Evolutionary conservation across 2,113 vertebrate species (phyloP).

Genomic region (Hippocampus zosterae): DNA sequence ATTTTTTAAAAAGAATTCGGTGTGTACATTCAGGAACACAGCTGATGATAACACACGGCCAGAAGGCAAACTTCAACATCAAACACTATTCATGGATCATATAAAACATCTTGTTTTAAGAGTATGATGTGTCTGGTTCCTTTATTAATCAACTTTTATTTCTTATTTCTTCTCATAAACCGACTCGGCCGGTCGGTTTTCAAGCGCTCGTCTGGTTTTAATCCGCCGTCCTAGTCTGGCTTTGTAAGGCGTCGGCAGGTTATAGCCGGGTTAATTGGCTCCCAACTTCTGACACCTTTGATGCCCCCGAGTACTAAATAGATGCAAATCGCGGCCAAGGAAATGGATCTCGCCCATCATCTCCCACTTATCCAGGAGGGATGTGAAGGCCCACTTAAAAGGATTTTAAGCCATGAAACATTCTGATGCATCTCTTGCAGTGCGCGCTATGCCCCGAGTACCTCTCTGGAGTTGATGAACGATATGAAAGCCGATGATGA

Average conservation of each 20-base stretch:
- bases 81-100: background rate
- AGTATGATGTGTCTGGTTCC: no score
- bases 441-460: constrained; percentile 14
- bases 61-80: no score
- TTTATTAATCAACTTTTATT: background rate
- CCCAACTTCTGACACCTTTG: constrained; percentile 44
- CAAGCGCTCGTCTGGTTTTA: background rate
- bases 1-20: no score
- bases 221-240: background rate
- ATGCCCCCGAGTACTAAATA: constrained; percentile 26
- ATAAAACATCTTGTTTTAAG: background rate
- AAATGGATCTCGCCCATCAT: constrained; percentile 40
- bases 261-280: constrained; percentile 42
- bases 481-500: constrained; percentile 16
- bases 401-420: constrained; percentile 15
- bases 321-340: constrained; percentile 48
- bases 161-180: background rate
- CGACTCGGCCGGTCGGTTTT: background rate
- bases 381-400: constrained; percentile 36
- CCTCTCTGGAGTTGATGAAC: constrained; percentile 18
- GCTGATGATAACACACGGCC: no score
- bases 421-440: constrained; percentile 14
- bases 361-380: constrained; percentile 16
- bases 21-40: no score
- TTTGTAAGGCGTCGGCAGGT: constrained; percentile 11